Conservation (phyloP, 2,797 vertebrate species). For the Acanthurus tractus region DNA sequence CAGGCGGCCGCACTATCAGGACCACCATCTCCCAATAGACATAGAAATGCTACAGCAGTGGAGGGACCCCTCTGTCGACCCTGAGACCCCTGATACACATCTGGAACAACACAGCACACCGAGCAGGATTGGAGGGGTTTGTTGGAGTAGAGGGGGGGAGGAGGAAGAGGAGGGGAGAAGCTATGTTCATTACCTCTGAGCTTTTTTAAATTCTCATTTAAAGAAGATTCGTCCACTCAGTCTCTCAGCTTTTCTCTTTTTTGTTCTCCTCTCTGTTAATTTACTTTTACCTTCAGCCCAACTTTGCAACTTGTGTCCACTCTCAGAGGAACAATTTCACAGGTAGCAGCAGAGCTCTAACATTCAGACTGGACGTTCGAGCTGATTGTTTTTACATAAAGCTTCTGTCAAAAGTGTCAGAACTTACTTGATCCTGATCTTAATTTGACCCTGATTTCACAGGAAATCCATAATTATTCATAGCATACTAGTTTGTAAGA, state of each 20-base stretch:
- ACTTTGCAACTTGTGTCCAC: slow-evolving; percentile 43
- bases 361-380: slow-evolving; percentile 29
- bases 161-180: slow-evolving; percentile 26
- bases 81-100: slow-evolving; percentile 83
- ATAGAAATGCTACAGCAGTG: slow-evolving; percentile 80
- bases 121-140: slow-evolving; percentile 46
- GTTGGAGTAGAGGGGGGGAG: slow-evolving; percentile 13
- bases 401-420: slow-evolving; percentile 26
- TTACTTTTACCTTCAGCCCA: slow-evolving; percentile 49
- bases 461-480: slow-evolving; percentile 20
- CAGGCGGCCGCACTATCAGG: slow-evolving; percentile 81
- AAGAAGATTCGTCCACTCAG: slow-evolving; percentile 45
- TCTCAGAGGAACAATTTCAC: slow-evolving; percentile 35
- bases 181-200: slow-evolving; percentile 28
- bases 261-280: slow-evolving; percentile 35
- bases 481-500: neutral
- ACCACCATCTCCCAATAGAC: slow-evolving; percentile 86
- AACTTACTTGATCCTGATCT: slow-evolving; percentile 4
- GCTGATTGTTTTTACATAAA: slow-evolving; percentile 41
- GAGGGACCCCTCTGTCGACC: slow-evolving; percentile 82
- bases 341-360: slow-evolving; percentile 36
- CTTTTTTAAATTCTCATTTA: slow-evolving; percentile 53
- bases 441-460: slow-evolving; percentile 27
- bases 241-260: slow-evolving; percentile 22
- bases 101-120: slow-evolving; percentile 78